Base-by-base conservation (phyloP, 2,113 vertebrate species). In the Rhinichthys klamathensis region DNA sequence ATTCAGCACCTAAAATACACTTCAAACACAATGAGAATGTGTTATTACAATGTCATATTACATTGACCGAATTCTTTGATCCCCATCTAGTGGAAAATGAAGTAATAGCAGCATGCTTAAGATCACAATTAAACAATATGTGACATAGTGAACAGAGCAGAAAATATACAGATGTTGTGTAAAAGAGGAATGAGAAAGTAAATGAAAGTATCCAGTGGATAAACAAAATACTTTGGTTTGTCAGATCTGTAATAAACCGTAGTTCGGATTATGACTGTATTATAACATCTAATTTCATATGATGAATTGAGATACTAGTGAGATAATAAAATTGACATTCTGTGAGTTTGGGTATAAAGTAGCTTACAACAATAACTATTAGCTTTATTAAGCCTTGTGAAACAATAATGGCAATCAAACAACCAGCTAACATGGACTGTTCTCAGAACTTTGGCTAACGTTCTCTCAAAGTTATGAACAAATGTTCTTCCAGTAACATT, bases 21-120 rank as follows among this genome's bases (percentile, higher is more conserved):
- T 1, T 30, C 38, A 72, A 6, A 84, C 23, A 77, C 41, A 6
- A 25, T 77, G 61, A 84, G 30, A 46, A 23, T 63, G 21, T 32
- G 41, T 41, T 46, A 63, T 30, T 46, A 73, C 9, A 58, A 51
- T 16, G 32, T 35, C 32, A 2, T 35, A 4, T 35, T 35, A 35
- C 32, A 35, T 35, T 35, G 16, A 46, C 6, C 58, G 25, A 21
- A 27, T 65, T 38, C 12, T 30, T 65, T 63, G 76, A 67, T 32
- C 25, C 51, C 79, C 80, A 63, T 79, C 79, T 79, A 60, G 60
- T 83, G 84, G 27, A 49, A 77, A 70, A 49, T 25, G 6, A 67
- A 32, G 12, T 38, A 18, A 32, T 6, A 78, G 63, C 54, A 79
- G 13, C 74, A 77, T 49, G 46, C 15, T 30, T 15, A 77, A 44